Percentiles rank a stretch among this genome's conserved stretches.
Conservation (phyloP, 2,888 invertebrate species). For the Seira ritae region DNA sequence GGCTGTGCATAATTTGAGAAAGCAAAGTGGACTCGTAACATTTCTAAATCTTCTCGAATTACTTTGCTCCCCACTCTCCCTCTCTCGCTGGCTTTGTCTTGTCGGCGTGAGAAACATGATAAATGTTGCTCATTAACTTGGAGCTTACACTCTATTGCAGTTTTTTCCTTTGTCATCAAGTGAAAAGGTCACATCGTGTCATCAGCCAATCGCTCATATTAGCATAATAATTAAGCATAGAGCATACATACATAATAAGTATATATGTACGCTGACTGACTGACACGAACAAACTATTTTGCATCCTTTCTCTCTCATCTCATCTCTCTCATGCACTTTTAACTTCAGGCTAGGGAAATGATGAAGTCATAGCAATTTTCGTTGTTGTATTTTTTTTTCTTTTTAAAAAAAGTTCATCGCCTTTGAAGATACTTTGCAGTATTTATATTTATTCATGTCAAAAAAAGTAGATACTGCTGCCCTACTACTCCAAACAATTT, state of each 20-base stretch:
- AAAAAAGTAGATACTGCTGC: conserved; percentile 1
- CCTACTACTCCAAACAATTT: background rate
- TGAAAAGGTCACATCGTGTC: conserved; percentile 39
- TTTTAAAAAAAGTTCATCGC: background rate
- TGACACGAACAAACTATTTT: too few species aligned
- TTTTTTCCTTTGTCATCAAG: conserved; percentile 24
- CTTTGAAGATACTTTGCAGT: background rate
- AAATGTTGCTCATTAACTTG: conserved; percentile 6
- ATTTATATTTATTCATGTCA: conserved; percentile 5
- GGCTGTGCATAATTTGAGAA: background rate
- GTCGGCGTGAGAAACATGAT: background rate
- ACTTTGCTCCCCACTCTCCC: background rate
- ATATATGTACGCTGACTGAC: too few species aligned
- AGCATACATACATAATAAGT: too few species aligned
- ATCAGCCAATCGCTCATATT: conserved; percentile 27
- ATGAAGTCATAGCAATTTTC: background rate
- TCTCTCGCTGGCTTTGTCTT: too few species aligned
- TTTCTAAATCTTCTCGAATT: background rate
- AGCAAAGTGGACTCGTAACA: background rate
- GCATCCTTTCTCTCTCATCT: too few species aligned
- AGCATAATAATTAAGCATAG: too few species aligned
- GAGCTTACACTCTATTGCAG: background rate
- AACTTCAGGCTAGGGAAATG: too few species aligned
- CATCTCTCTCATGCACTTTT: too few species aligned
- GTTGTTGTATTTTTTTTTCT: background rate